Base-by-base conservation (phyloP, 2,888 invertebrate genomes). In the Trissolcus brochymenae region DNA sequence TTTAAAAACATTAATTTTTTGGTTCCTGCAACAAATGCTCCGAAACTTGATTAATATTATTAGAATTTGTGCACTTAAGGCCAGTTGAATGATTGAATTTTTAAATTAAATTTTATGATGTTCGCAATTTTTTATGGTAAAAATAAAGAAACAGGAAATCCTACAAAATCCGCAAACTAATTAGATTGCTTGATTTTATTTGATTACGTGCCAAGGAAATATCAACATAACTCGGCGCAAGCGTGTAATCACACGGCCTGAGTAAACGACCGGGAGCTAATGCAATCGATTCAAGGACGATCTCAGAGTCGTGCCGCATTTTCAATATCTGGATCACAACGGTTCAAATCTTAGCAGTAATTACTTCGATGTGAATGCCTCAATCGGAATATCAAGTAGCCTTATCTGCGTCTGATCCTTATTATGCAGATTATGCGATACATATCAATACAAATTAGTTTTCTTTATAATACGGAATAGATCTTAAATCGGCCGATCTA, bases 401-500 rank as follows among this genome's bases (percentile, higher is more conserved):
- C 21, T 25, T 76, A 70, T 76, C 76, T 60, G 51, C 51, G 65
- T 61, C 65, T 65, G 61, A 76, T 65, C 65, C 60, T 65, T 70
- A 65, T 76, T 76, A 76, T 76, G 70, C 51, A 76, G 56, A 76
- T 70, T 68, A 40, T 41, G 54, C 59, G 75, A 76, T 76, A 71
- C 76, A 71, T 71, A 76, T 76, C 76, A 29, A 66, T 66, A 76
- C 70, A 76, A 76, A 76, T 71, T 65, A 71, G 70, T 61, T 65
- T 76, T 76, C 75, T 53, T 71, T 71, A 71, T 46, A 70, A 65
- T 61, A 54, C 70, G 71, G 66, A 66, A 76, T 71, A 76, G 70
- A 70, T 70, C 17, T 54, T 51, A 17, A 17, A 11, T 19, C 16
- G 51, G 53, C 61, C 56, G 56, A 70, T 76, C 76, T 61, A 66